Evolutionary conservation across 2,888 invertebrate genomes (phyloP).

Genomic region (Saturnia japonica): DNA sequence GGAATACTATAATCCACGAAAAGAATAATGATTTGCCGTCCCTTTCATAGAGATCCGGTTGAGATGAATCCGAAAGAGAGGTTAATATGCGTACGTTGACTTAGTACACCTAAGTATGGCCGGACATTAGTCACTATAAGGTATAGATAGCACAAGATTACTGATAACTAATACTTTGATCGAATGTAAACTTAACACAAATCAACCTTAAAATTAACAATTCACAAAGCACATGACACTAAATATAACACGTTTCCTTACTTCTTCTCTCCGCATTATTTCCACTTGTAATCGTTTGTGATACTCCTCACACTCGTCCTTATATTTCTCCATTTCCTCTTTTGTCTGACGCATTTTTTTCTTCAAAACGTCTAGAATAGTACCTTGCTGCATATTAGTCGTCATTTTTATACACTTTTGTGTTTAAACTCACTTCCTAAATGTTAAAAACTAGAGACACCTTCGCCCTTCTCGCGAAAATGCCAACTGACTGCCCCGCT

Average conservation of each 20-base stretch:
- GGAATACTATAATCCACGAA: slow-evolving; percentile 54
- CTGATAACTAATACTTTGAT: slow-evolving; percentile 67
- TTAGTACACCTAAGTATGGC: slow-evolving; percentile 79
- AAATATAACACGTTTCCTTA: slow-evolving; percentile 84
- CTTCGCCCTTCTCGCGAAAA: slow-evolving; percentile 80
- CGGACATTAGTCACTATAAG: slow-evolving; percentile 82
- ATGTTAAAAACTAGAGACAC: slow-evolving; percentile 76
- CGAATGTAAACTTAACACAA: slow-evolving; percentile 50
- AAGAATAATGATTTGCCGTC: slow-evolving; percentile 64
- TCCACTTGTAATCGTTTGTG: slow-evolving; percentile 97
- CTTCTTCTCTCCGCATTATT: slow-evolving; percentile 98
- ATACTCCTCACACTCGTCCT: slow-evolving; percentile 98
- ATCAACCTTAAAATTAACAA: slow-evolving; percentile 47
- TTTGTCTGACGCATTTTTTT: slow-evolving; percentile 99
- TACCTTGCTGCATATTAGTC: slow-evolving; percentile 95
- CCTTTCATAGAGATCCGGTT: slow-evolving; percentile 56
- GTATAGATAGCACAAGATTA: slow-evolving; percentile 71
- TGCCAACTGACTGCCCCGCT: slow-evolving; percentile 78
- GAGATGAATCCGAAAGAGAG: slow-evolving; percentile 73
- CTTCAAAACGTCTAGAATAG: slow-evolving; percentile 97
- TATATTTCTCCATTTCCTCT: slow-evolving; percentile 99
- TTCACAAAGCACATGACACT: slow-evolving; percentile 66
- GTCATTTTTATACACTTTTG: slow-evolving; percentile 86
- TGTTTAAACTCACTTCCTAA: slow-evolving; percentile 63
- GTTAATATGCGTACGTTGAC: slow-evolving; percentile 80